Evolutionary conservation across 2,113 vertebrate genomes (phyloP).

Genomic region (Cebidichthys violaceus): DNA sequence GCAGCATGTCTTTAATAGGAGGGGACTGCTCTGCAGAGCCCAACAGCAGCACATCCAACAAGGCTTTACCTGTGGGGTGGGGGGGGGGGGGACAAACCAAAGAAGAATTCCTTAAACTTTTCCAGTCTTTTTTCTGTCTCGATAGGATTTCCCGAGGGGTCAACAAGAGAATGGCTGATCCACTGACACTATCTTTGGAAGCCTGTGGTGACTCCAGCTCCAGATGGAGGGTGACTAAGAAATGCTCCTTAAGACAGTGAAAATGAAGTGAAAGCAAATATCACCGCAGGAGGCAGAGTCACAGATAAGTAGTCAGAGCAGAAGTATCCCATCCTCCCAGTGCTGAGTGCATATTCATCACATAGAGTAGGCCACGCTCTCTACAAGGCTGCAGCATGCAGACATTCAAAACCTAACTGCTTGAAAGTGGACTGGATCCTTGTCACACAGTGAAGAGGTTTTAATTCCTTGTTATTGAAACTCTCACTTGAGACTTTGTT

Average conservation of each 20-base stretch:
- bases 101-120: not conserved
- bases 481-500: not conserved
- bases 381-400: conserved; percentile 11
- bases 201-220: conserved; percentile 7
- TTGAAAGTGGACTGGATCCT: conserved; percentile 46
- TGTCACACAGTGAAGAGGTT: conserved; percentile 25
- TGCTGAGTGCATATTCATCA: conserved; percentile 29
- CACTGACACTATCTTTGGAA: not conserved
- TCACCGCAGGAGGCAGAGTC: conserved; percentile 18
- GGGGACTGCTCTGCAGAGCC: conserved; percentile 59
- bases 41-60: conserved; percentile 74
- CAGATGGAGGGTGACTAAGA: conserved; percentile 1
- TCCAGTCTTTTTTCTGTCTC: not conserved
- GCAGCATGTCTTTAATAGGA: conserved; percentile 69
- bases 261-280: not conserved
- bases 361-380: conserved; percentile 22
- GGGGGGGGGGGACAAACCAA: conserved; percentile 18
- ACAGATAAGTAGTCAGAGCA: not conserved
- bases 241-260: conserved; percentile 17
- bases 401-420: conserved; percentile 41
- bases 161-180: not conserved
- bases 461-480: conserved; percentile 9
- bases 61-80: conserved; percentile 70
- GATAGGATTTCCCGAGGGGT: not conserved
- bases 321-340: not conserved